Evolutionary conservation across 2,113 vertebrate genomes (phyloP), one percentile per base, ranked within the genome.

Genomic region (Prunella himalayana): DNA sequence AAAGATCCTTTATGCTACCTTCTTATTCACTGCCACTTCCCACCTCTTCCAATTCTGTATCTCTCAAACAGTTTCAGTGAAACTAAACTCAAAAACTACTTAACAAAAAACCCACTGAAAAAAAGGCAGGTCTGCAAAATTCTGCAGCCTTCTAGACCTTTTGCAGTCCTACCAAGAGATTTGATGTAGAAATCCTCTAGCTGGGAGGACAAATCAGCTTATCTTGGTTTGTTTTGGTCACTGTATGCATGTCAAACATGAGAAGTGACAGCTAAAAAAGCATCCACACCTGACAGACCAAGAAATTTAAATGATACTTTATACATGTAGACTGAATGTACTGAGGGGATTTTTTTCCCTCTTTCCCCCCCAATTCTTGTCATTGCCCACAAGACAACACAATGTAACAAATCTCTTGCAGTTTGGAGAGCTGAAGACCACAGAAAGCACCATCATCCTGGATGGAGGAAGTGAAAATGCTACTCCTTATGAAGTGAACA

Each of bases 401-500:
- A 61, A 2, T 22, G 17, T 57, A 59, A 82, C 68, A 33, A 47
- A 70, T 11, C 1, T 30, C 75, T 75, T 25, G 64, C 4, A 91
- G 70, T 85, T 68, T 22, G 96, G 97, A 84, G 79, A 96, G 3
- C 35, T 83, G 57, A 69, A 94, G 22, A 98, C 96, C 17, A 65
- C 66, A 25, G 94, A 92, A 51, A 90, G 83, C 49, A 13, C 88
- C 19, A 37, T n/a, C 23, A 47, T 20, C 7, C 5, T 6, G 28
- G 42, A 33, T 2, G 80, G 79, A 73, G 80, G 57, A 12, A 56
- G 11, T 10, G 90, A 73, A 10, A 96, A 94, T 19, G 33, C 88
- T 9, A 95, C 97, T 11, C 35, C 56, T 24, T 50, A 75, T 0
- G 41, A 47, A 51, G 27, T 30, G 15, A 75, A 57, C 31, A 92